A percentile compares a stretch with the other conserved stretches of the same genome.
These are phyloP conservation scores for Saccostrea glomerata DNA, from an alignment of 1,140 invertebrate species.

Conservation along the genomic window DNA sequence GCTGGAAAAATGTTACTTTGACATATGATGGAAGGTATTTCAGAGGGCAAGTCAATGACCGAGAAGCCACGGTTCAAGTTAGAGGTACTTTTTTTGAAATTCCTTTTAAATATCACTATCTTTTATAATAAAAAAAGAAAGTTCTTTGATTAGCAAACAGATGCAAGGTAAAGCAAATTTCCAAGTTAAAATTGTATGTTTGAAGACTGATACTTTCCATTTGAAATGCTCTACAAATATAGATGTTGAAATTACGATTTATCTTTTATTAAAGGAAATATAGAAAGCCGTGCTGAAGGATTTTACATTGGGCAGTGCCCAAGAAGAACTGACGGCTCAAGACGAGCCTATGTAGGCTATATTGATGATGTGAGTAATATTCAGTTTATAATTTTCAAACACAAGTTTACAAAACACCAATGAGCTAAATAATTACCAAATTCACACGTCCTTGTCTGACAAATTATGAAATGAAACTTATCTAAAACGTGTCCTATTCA, in stretches of 20 bases:
- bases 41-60: not conserved
- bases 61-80: not conserved
- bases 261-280: not conserved
- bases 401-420: too few species aligned
- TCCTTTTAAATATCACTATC: not conserved
- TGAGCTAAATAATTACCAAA: not conserved
- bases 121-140: too few species aligned
- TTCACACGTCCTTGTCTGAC: not conserved
- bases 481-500: too few species aligned
- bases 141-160: too few species aligned
- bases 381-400: too few species aligned
- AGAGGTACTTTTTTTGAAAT: not conserved
- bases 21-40: conserved; percentile 22
- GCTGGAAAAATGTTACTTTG: not conserved
- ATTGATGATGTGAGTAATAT: conserved; percentile 23
- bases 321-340: not conserved
- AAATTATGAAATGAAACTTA: too few species aligned
- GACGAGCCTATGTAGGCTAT: conserved; percentile 8
- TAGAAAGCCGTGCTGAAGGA: conserved; percentile 4
- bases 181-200: too few species aligned
- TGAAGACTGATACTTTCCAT: too few species aligned
- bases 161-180: too few species aligned
- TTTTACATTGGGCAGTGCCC: conserved; percentile 7
- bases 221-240: too few species aligned
- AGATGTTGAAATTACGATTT: not conserved